phyloP scores from a whole-genome alignment of 2,113 vertebrate species.

The Ciconia boyciana region DNA sequence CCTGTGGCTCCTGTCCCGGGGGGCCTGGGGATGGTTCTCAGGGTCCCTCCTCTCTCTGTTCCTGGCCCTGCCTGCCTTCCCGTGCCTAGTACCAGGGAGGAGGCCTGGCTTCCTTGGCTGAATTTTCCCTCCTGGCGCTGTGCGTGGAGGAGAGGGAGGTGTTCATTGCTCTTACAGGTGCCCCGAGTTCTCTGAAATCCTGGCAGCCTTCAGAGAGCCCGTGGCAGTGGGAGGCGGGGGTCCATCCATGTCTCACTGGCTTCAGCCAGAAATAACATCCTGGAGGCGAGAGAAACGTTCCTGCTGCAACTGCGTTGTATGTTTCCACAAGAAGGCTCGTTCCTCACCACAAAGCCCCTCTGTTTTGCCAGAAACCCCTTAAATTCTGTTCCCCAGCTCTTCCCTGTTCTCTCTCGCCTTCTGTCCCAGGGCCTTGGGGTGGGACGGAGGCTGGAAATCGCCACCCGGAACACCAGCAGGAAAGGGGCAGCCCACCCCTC shows the following conservation, averaged over 20 bases:
- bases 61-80: background rate
- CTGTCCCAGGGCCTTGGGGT: background rate
- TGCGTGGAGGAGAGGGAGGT: background rate
- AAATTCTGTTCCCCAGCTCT: background rate
- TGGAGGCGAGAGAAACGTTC: background rate
- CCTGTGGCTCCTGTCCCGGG: background rate
- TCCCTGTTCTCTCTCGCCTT: background rate
- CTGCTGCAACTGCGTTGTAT: accelerated
- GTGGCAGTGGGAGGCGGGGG: accelerated
- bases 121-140: accelerated
- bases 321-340: background rate
- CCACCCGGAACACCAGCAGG: background rate
- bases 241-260: background rate
- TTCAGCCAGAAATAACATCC: background rate
- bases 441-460: background rate
- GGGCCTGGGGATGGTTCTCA: background rate
- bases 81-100: background rate
- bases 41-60: background rate
- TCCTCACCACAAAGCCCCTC: background rate
- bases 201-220: background rate
- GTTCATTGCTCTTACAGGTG: background rate
- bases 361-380: background rate
- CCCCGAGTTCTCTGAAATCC: background rate
- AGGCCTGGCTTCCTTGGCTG: background rate
- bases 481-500: background rate